A percentile compares a stretch with the other conserved stretches of the same genome.
Evolutionary conservation across 1,140 invertebrate species (phyloP).

Genomic region (Uloborus diversus): DNA sequence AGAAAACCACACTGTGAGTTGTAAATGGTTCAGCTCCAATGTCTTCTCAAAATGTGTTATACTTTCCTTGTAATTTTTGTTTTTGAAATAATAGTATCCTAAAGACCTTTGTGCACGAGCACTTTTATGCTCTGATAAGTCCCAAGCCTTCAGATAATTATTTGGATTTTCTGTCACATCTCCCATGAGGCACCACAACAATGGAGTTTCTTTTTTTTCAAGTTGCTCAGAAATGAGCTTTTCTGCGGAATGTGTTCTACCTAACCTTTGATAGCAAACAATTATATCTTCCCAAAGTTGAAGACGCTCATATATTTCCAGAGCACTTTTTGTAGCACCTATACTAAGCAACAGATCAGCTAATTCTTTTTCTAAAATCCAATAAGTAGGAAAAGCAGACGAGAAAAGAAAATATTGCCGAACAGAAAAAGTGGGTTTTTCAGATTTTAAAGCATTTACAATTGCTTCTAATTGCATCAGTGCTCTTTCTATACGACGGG

Average conservation of each 20-base stretch:
- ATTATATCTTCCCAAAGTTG: conserved; percentile 94
- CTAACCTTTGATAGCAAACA: conserved; percentile 78
- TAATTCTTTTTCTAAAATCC: conserved; percentile 78
- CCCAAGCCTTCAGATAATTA: conserved; percentile 90
- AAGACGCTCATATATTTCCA: conserved; percentile 83
- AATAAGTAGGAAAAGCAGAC: conserved; percentile 73
- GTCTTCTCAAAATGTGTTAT: conserved; percentile 82
- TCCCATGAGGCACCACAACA: conserved; percentile 88
- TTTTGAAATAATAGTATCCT: conserved; percentile 79
- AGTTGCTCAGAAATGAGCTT: conserved; percentile 77
- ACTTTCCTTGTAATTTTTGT: conserved; percentile 78
- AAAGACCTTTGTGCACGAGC: conserved; percentile 83
- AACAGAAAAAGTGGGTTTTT: conserved; percentile 65
- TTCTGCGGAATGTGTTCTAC: conserved; percentile 73
- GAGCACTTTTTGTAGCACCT: conserved; percentile 83
- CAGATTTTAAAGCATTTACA: conserved; percentile 70
- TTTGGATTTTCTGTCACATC: conserved; percentile 77
- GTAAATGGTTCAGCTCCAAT: conserved; percentile 83
- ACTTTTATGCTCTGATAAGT: conserved; percentile 81
- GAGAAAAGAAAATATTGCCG: conserved; percentile 69
- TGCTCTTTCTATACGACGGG: conserved; percentile 83
- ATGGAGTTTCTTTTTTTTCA: conserved; percentile 80
- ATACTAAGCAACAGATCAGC: conserved; percentile 81
- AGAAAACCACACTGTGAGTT: conserved; percentile 81
- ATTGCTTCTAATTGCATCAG: conserved; percentile 85